These are phyloP conservation scores for Pantherophis guttatus DNA, from an alignment of 2,113 vertebrate species.

Conservation along the genomic window DNA sequence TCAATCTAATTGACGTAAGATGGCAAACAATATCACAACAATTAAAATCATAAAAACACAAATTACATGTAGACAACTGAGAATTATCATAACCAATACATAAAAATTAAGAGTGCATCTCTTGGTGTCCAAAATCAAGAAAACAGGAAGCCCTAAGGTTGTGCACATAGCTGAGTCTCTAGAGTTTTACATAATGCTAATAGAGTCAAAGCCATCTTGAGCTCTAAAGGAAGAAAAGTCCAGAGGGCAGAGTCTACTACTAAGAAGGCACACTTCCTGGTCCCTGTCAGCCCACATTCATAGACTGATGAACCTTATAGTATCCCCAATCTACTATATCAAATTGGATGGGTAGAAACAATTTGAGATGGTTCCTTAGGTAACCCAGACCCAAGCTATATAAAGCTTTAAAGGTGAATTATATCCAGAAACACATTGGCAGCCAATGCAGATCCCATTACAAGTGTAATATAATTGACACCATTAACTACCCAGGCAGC, in stretches of 20 bases:
- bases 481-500: too few species aligned
- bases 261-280: not conserved
- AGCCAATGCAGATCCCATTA: not conserved
- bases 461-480: not conserved
- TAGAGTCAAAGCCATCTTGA: not conserved
- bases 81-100: too few species aligned
- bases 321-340: not conserved
- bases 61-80: too few species aligned
- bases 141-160: too few species aligned
- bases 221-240: not conserved
- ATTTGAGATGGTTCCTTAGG: not conserved
- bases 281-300: not conserved
- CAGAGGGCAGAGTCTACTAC: not conserved
- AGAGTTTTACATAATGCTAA: too few species aligned
- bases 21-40: too few species aligned
- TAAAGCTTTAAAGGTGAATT: not conserved
- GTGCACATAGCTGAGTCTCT: too few species aligned
- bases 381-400: not conserved
- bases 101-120: too few species aligned
- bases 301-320: not conserved
- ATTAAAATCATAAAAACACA: too few species aligned
- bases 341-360: not conserved
- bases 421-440: not conserved
- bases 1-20: too few species aligned
- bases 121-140: too few species aligned